These are phyloP conservation scores for Alca torda DNA, from an alignment of 2,797 vertebrate species.

Conservation along the genomic window DNA sequence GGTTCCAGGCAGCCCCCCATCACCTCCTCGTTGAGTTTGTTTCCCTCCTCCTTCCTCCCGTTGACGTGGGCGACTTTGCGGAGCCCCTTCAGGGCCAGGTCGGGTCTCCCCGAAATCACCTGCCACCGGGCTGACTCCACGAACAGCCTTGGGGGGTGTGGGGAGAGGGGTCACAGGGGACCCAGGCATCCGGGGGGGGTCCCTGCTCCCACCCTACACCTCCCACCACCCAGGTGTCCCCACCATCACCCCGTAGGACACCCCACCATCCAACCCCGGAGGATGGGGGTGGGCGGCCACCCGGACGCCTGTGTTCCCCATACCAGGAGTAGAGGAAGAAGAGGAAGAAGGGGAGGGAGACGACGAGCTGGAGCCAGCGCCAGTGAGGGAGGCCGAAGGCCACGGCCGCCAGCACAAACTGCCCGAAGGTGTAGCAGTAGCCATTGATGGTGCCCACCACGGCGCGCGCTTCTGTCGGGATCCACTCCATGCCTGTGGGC, in stretches of 20 bases:
- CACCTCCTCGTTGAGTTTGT: slow-evolving; percentile 24
- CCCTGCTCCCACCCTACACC: neutral
- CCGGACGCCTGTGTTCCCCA: neutral
- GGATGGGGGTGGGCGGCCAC: too few species aligned
- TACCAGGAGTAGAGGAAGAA: slow-evolving; percentile 88
- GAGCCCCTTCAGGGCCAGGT: neutral
- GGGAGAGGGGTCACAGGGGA: neutral
- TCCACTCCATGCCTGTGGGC: slow-evolving; percentile 86
- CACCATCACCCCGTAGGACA: neutral
- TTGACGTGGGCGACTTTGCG: slow-evolving; percentile 13
- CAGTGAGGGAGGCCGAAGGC: slow-evolving; percentile 85
- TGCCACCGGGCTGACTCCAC: slow-evolving; percentile 48
- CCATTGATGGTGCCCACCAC: slow-evolving; percentile 79
- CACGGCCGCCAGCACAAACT: slow-evolving; percentile 83
- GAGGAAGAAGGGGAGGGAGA: slow-evolving; percentile 80
- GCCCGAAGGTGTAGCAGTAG: slow-evolving; percentile 87
- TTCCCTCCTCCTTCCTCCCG: neutral
- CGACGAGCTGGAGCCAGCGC: slow-evolving; percentile 84
- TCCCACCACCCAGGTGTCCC: neutral
- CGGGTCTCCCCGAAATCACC: neutral
- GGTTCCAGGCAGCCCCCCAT: neutral
- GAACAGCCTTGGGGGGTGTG: neutral
- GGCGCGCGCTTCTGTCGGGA: slow-evolving; percentile 83
- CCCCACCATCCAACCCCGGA: neutral
- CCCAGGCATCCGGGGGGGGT: too few species aligned